phyloP scores from a whole-genome alignment of 2,888 invertebrate genomes.

The Mantis religiosa region DNA sequence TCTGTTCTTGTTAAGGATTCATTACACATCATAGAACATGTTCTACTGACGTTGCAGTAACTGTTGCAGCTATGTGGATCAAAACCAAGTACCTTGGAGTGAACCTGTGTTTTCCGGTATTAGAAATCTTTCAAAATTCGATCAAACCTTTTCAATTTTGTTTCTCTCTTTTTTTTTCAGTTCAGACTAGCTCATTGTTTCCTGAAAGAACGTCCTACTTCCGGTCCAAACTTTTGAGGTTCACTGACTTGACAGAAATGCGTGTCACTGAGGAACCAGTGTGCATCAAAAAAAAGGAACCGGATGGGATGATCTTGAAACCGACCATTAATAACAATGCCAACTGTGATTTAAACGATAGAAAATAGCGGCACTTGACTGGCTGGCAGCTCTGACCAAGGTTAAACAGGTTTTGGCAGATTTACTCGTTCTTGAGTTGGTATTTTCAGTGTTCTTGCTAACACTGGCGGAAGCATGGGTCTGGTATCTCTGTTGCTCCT shows the following conservation, averaged over 20 bases:
- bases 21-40: no score
- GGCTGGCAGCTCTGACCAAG: not conserved
- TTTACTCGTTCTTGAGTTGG: not conserved
- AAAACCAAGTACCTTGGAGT: no score
- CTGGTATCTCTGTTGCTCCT: not conserved
- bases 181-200: no score
- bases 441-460: not conserved
- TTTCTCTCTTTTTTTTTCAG: no score
- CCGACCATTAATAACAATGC: not conserved
- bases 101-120: no score
- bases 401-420: not conserved
- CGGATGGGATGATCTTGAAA: not conserved
- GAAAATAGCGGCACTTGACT: not conserved
- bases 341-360: not conserved
- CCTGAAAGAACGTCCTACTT: no score
- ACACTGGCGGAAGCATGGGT: not conserved
- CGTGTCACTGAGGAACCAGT: not conserved
- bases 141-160: no score
- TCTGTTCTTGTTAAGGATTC: no score
- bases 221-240: no score
- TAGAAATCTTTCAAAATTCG: no score
- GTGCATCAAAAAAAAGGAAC: not conserved
- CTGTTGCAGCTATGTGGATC: no score
- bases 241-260: not conserved
- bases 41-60: no score